Conservation (phyloP, 2,113 vertebrate species). For the Protobothrops flavoviridis region DNA sequence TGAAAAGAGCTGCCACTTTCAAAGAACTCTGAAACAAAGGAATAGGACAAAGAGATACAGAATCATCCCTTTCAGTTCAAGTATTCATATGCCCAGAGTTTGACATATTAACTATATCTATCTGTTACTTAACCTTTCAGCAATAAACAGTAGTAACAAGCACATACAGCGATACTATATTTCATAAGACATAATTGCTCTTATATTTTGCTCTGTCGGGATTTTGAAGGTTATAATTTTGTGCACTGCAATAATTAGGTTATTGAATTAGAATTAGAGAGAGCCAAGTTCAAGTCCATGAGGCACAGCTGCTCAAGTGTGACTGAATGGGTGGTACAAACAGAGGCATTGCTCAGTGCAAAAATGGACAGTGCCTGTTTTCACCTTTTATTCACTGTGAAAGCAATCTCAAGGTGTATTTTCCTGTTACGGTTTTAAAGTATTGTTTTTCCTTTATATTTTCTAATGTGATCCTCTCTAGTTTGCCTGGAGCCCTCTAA, state of each 20-base stretch:
- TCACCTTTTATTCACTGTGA: not conserved
- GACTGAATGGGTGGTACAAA: not conserved
- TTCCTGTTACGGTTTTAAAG: not conserved
- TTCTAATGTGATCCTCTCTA: not conserved
- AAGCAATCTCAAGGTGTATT: not conserved
- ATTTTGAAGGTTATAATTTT: not conserved
- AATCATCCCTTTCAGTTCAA: not conserved
- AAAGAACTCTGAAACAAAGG: not conserved
- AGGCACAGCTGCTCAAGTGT: not conserved
- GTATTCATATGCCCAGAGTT: not conserved
- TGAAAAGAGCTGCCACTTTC: not conserved
- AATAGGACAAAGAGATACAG: not conserved
- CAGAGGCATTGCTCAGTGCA: not conserved
- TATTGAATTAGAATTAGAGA: not conserved
- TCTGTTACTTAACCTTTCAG: not conserved
- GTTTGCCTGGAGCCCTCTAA: not conserved
- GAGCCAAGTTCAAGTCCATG: not conserved
- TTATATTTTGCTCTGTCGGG: not conserved
- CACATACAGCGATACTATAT: not conserved
- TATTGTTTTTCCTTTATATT: not conserved
- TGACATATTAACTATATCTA: not conserved
- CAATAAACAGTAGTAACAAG: not conserved
- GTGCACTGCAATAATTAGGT: not conserved
- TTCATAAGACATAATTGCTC: not conserved
- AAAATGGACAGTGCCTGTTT: not conserved